phyloP scores from a whole-genome alignment of 2,888 invertebrate genomes.

The Monoplex corrugatus region DNA sequence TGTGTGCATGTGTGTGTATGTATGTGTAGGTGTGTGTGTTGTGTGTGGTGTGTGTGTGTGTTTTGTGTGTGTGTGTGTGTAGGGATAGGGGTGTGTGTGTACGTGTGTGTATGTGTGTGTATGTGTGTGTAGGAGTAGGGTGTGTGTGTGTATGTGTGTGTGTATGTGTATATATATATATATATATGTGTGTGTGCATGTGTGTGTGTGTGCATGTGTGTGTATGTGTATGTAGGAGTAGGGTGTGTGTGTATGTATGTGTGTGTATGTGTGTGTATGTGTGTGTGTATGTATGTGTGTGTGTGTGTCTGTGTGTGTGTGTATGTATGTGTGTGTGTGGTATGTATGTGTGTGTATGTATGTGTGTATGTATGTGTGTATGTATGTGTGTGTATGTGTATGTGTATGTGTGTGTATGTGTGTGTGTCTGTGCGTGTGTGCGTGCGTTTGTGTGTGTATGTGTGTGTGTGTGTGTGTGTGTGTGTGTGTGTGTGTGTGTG shows the following conservation, averaged over 20 bases:
- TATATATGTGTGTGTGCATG: conserved; percentile 8
- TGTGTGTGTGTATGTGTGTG: conserved; percentile 35
- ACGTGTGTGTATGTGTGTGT: conserved; percentile 34
- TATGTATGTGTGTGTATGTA: background rate
- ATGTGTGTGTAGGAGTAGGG: conserved; percentile 30
- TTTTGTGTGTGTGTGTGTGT: background rate
- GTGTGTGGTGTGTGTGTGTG: conserved; percentile 33
- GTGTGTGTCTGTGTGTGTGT: conserved; percentile 17
- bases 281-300: conserved; percentile 23
- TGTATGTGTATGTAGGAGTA: too few species aligned
- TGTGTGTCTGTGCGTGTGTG: conserved; percentile 7
- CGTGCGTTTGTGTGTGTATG: conserved; percentile 11
- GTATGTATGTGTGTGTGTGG: background rate
- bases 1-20: conserved; percentile 3
- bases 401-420: background rate
- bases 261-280: background rate
- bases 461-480: conserved; percentile 27
- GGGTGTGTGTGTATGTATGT: background rate
- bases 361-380: background rate
- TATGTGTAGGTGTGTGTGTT: background rate
- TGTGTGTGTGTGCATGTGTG: conserved; percentile 20
- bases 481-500: conserved; percentile 38
- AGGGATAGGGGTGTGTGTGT: too few species aligned
- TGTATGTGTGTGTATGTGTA: conserved; percentile 30
- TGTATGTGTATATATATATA: conserved; percentile 16